Evolutionary conservation across 2,888 invertebrate genomes (phyloP).

Genomic region (Dione vanillae): DNA sequence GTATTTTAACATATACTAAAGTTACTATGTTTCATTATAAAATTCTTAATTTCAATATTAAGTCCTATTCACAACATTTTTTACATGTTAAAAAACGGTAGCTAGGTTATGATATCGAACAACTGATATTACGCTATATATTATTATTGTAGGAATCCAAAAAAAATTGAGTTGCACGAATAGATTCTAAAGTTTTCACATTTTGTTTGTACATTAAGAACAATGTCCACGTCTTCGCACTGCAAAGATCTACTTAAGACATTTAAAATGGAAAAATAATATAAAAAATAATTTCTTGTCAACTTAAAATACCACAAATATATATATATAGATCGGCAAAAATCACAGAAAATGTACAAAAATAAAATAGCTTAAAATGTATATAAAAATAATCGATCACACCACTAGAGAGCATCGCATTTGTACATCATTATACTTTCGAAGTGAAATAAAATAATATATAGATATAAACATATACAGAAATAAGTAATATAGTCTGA

Average conservation of each 20-base stretch:
- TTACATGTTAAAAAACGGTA: too few relatives aligned
- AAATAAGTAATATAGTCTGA: slow-evolving; percentile 1
- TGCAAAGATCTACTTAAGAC: slow-evolving; percentile 4
- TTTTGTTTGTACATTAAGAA: neutral
- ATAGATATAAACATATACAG: slow-evolving; percentile 8
- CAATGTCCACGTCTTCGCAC: neutral
- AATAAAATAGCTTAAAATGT: slow-evolving; percentile 28
- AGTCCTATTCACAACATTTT: too few relatives aligned
- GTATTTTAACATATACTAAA: too few relatives aligned
- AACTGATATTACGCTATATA: too few relatives aligned
- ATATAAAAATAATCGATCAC: slow-evolving; percentile 43
- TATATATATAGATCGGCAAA: slow-evolving; percentile 40
- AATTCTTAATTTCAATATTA: too few relatives aligned
- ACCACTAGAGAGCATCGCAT: slow-evolving; percentile 49
- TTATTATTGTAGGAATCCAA: too few relatives aligned
- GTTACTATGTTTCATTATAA: too few relatives aligned
- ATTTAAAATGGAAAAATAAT: neutral
- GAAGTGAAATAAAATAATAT: neutral
- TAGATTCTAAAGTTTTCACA: neutral
- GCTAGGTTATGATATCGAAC: too few relatives aligned
- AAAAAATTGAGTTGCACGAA: neutral
- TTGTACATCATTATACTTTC: slow-evolving; percentile 16
- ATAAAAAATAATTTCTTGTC: neutral
- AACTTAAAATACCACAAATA: slow-evolving; percentile 17
- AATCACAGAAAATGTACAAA: slow-evolving; percentile 42